Conservation (phyloP, 2,888 invertebrate species). For the Yponomeuta cagnagella region DNA sequence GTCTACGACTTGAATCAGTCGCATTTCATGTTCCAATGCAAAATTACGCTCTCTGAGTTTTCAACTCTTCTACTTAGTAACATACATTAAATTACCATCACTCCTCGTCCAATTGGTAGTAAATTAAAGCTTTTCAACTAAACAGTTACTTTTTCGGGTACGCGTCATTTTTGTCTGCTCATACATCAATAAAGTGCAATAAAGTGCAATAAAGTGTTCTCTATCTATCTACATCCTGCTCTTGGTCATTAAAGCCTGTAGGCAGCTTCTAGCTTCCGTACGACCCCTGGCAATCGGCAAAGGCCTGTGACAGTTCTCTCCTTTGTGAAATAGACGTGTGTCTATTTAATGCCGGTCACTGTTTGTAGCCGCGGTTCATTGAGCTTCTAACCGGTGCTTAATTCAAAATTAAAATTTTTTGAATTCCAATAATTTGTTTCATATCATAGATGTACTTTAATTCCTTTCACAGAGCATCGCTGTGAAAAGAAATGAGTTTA, state of each 20-base stretch:
- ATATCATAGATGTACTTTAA: neutral
- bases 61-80: neutral
- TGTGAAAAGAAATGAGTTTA: neutral
- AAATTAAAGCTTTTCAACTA: neutral
- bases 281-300: conserved; percentile 32
- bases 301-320: conserved; percentile 42
- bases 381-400: conserved; percentile 23
- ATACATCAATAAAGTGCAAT: neutral
- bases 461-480: neutral
- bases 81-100: neutral
- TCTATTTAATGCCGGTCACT: conserved; percentile 45
- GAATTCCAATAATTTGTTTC: neutral
- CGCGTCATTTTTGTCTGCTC: neutral
- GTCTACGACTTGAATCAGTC: neutral
- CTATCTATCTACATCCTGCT: neutral
- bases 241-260: neutral
- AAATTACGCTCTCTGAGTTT: neutral
- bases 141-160: neutral
- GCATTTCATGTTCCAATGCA: neutral
- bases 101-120: neutral
- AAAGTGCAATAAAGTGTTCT: too few species aligned
- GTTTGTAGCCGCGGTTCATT: conserved; percentile 41
- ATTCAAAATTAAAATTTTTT: neutral
- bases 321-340: conserved; percentile 43
- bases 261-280: conserved; percentile 31